A percentile compares a stretch with the other conserved stretches of the same genome.
phyloP scores from a whole-genome alignment of 2,888 invertebrate species.

The Drosophila nigricruria region DNA sequence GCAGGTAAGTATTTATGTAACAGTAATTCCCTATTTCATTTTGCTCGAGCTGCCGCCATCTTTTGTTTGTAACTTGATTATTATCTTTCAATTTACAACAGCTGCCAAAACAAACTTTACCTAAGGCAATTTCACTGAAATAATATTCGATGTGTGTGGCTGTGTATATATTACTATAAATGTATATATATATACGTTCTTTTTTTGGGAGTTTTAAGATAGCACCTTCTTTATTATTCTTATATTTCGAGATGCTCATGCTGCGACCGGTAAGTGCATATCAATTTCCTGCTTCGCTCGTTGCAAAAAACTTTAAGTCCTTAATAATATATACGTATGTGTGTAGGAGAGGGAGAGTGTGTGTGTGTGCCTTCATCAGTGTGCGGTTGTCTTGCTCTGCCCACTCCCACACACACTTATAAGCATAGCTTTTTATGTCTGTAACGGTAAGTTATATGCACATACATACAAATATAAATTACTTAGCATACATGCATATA shows the following conservation, averaged over 20 bases:
- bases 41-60: constrained; percentile 24
- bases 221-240: constrained; percentile 56
- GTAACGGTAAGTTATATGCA: constrained; percentile 29
- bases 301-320: constrained; percentile 69
- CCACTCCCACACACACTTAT: constrained; percentile 13
- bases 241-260: constrained; percentile 51
- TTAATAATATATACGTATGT: constrained; percentile 60
- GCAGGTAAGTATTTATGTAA: constrained; percentile 12
- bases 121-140: constrained; percentile 50
- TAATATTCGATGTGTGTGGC: constrained; percentile 35
- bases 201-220: constrained; percentile 47
- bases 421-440: constrained; percentile 61
- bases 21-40: constrained; percentile 20
- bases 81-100: constrained; percentile 76
- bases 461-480: constrained; percentile 59
- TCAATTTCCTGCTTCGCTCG: constrained; percentile 66
- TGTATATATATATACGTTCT: constrained; percentile 10
- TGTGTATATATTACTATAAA: constrained; percentile 9
- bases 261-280: constrained; percentile 74
- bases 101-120: constrained; percentile 68
- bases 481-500: constrained; percentile 58
- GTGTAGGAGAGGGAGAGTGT: constrained; percentile 8
- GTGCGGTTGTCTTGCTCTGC: constrained; percentile 26
- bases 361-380: constrained; percentile 16
- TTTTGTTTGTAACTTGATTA: constrained; percentile 55